Percentiles rank a stretch among this genome's conserved stretches.
Conservation (phyloP, 2,797 vertebrate genomes). For the Falco naumanni region DNA sequence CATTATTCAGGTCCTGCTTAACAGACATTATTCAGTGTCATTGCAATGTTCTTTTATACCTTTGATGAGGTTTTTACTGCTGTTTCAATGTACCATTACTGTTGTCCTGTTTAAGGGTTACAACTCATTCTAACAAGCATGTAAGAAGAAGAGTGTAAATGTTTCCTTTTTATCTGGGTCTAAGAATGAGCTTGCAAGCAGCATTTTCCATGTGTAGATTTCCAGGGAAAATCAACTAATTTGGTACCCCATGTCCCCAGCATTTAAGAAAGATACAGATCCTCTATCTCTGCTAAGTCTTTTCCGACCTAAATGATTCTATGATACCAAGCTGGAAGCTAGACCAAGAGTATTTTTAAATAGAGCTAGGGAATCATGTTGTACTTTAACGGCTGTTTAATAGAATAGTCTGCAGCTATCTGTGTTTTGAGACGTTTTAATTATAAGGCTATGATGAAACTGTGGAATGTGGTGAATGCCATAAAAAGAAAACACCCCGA, state of each 20-base stretch:
- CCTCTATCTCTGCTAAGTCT: neutral
- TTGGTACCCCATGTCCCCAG: neutral
- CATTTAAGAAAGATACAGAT: neutral
- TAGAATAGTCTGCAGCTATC: constrained; percentile 48
- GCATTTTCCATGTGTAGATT: neutral
- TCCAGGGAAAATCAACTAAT: neutral
- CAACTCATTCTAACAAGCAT: neutral
- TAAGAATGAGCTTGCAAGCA: neutral
- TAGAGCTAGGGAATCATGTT: neutral
- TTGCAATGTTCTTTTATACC: neutral
- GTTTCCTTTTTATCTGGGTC: neutral
- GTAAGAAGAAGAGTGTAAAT: neutral
- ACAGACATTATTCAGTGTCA: neutral
- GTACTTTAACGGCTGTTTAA: constrained; percentile 39
- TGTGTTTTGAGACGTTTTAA: constrained; percentile 45
- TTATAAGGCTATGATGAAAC: constrained; percentile 50
- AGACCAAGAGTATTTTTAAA: neutral
- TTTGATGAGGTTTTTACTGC: neutral
- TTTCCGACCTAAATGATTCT: too few relatives aligned
- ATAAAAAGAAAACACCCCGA: neutral
- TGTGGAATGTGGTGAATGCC: neutral
- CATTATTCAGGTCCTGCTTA: neutral
- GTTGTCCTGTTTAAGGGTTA: neutral
- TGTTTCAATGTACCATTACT: neutral
- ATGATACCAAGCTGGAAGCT: neutral